Evolutionary conservation across 1,140 invertebrate species (phyloP).

Genomic region (Apocrypta bakeri): DNA sequence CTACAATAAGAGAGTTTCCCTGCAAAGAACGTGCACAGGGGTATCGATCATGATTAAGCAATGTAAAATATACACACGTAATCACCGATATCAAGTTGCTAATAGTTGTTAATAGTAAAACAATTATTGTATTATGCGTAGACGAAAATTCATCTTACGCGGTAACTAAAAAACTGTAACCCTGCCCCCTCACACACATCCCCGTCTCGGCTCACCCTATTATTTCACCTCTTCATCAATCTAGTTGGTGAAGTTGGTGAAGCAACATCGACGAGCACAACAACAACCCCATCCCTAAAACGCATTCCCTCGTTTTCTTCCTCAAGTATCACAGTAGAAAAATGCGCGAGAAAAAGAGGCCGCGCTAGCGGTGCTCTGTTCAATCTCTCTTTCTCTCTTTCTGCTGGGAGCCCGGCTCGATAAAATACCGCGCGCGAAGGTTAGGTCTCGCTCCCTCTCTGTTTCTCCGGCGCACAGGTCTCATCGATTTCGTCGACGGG

Average conservation of each 20-base stretch:
- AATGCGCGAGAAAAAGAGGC: slow-evolving; percentile 3
- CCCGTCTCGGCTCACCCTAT: not conserved
- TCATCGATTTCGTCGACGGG: slow-evolving; percentile 57
- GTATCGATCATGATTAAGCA: no score
- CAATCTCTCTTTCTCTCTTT: slow-evolving; percentile 7
- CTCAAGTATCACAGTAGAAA: not conserved
- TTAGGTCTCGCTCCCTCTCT: slow-evolving; percentile 53
- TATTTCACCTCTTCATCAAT: not conserved
- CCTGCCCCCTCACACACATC: no score
- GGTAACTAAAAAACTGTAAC: no score
- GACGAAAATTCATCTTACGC: no score
- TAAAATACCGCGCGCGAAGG: slow-evolving; percentile 55
- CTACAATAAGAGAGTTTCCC: no score
- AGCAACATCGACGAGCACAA: not conserved
- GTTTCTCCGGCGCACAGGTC: slow-evolving; percentile 49
- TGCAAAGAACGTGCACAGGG: no score
- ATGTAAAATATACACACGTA: no score
- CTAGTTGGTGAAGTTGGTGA: not conserved
- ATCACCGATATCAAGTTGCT: no score
- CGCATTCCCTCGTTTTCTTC: not conserved
- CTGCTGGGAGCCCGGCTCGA: slow-evolving; percentile 51
- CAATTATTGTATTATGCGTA: no score
- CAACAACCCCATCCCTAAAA: not conserved
- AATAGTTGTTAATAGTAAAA: no score
- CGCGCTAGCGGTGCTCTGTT: not conserved